A percentile compares a stretch with the other conserved stretches of the same genome.
Evolutionary conservation across 1,140 invertebrate genomes (phyloP).

Genomic region (Lordiphosa stackelbergi): DNA sequence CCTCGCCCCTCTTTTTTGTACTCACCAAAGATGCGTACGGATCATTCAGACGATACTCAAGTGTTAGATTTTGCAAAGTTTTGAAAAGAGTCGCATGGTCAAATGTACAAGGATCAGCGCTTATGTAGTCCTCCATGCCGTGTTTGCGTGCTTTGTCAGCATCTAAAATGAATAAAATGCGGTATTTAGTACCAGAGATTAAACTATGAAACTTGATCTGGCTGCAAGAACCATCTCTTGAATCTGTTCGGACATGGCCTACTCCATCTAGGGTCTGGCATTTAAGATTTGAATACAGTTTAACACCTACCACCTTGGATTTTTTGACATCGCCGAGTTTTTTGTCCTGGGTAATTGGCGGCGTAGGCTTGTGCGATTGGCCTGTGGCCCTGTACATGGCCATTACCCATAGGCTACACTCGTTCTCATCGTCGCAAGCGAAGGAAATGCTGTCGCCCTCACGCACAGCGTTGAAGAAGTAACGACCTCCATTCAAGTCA

Average conservation of each 20-base stretch:
- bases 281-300: neutral
- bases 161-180: constrained; percentile 78
- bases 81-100: constrained; percentile 96
- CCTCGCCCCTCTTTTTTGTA: neutral
- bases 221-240: too few relatives aligned
- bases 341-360: constrained; percentile 92
- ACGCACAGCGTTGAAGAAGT: constrained; percentile 98
- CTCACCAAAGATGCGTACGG: constrained; percentile 96
- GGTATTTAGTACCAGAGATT: too few relatives aligned
- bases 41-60: constrained; percentile 97
- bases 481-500: constrained; percentile 91
- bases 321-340: constrained; percentile 91
- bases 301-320: constrained; percentile 83
- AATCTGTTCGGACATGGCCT: too few relatives aligned
- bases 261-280: too few relatives aligned
- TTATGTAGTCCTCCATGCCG: constrained; percentile 99
- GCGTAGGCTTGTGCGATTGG: constrained; percentile 98
- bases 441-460: constrained; percentile 98
- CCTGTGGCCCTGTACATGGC: constrained; percentile 99
- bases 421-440: constrained; percentile 98
- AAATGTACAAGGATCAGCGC: constrained; percentile 97
- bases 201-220: too few relatives aligned
- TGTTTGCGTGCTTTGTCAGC: constrained; percentile 97
- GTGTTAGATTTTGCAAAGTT: constrained; percentile 92
- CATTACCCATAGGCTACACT: constrained; percentile 99